Evolutionary conservation across 2,888 invertebrate species (phyloP), one percentile per base, ranked within the genome.

Genomic region (Synanthedon formicaeformis): DNA sequence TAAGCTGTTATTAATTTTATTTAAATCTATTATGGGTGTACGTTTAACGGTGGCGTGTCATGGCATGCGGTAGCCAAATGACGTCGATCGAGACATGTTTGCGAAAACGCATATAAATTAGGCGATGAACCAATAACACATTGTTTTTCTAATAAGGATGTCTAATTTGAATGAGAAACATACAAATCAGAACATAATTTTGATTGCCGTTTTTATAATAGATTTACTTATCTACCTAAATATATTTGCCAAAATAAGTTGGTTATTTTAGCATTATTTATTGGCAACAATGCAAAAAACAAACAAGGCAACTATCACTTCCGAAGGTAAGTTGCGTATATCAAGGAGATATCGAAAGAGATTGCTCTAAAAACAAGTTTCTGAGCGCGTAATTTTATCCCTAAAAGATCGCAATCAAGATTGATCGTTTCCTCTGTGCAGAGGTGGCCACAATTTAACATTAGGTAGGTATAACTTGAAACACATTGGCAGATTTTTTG

Each of bases 1-100:
- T 75, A 64, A 51, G 64, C 50, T 65, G 54, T 77, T 78, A 56
- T 68, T 64, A 58, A 57, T 61, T 63, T 56, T 57, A 57, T 54
- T 53, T 60, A 60, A 65, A 66, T 80, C 78, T 82, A 82, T 81
- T 82, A 86, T 83, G 85, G 85, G 86, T 86, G 86, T 86, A 79
- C 78, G 75, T 78, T 60, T 50, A 51, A 48, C 66, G 34, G 34
- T 34, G 34, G 66, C 65, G 71, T 67, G 71, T 70, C 71, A 68
- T 69, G 73, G 74, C 79, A 81, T 75, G 78, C 74, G 74, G 76
- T 73, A 71, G 68, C 65, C 57, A 64, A 69, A 69, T 80, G 79
- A 81, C 77, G 78, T 67, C 34, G 69, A 71, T 69, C 62, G 69
- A 79, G 78, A 81, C 77, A 78, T 67, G 76, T 81, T 82, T 80